These are phyloP conservation scores for Sycophaga agraensis DNA, from an alignment of 1,140 invertebrate species.

Conservation along the genomic window DNA sequence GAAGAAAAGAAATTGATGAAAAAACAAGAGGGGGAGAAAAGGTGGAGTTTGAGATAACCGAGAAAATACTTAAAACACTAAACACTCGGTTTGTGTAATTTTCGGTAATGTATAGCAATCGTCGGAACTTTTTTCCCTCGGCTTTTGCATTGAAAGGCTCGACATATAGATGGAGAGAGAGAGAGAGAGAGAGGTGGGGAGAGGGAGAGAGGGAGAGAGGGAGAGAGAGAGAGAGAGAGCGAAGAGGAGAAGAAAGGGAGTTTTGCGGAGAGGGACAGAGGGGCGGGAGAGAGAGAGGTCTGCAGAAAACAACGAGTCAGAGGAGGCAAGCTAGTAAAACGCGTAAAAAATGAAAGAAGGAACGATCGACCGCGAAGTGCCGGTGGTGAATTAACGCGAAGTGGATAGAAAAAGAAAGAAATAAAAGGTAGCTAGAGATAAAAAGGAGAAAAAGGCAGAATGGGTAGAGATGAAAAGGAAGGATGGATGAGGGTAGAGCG, in stretches of 20 bases:
- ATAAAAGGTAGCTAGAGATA: background rate
- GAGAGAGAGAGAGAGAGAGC: background rate
- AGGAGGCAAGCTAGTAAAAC: conserved; percentile 2
- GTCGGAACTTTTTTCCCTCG: no score
- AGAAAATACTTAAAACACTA: conserved; percentile 32
- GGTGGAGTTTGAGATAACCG: conserved; percentile 15
- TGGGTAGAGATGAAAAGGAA: no score
- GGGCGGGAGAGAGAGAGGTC: conserved; percentile 4
- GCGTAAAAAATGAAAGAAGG: conserved; percentile 13
- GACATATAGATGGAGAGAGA: conserved; percentile 28
- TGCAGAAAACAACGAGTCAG: no score
- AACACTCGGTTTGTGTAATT: conserved; percentile 27
- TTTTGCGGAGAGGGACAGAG: background rate
- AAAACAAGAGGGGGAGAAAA: conserved; percentile 1
- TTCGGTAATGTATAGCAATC: conserved; percentile 26
- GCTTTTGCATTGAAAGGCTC: conserved; percentile 25
- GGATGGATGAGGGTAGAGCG: background rate
- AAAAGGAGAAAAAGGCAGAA: no score
- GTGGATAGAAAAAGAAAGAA: background rate
- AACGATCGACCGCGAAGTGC: conserved; percentile 14
- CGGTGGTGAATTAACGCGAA: conserved; percentile 8
- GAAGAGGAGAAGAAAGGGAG: background rate
- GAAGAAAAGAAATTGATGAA: conserved; percentile 18
- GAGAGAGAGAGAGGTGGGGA: background rate
- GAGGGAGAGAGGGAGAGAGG: background rate